Evolutionary conservation across 1,140 invertebrate genomes (phyloP), one percentile per base, ranked within the genome.

Genomic region (Phymastichus coffea): DNA sequence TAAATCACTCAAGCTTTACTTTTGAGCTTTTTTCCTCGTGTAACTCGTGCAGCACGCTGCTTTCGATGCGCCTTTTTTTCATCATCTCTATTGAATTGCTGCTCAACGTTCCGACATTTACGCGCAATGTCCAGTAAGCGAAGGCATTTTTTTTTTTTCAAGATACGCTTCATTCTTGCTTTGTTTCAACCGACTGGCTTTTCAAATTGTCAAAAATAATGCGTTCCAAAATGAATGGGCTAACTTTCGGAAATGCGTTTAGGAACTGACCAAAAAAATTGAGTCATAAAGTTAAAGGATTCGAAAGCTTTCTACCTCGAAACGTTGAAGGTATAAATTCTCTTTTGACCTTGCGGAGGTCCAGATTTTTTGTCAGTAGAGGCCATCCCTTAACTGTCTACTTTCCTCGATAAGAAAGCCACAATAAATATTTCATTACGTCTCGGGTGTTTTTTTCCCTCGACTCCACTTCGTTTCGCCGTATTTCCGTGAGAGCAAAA

Each of bases 231-330:
- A 40, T 12, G 55, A 25, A 30, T 19, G 35, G 25, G 37, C 43
- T 57, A 54, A 23, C 40, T 54, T 41, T 48, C 41, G 28, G 37
- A 56, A 56, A 46, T 25, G 15, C 47, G 53, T 37, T 26, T 35
- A 8, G 43, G n/a, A n/a, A n/a, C n/a, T n/a, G n/a, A 14, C 26
- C 44, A 56, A 37, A 47, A 56, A 56, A 35, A 14, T 56, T 46
- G 37, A 47, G 43, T 17, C 30, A 25, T 33, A 10, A 56, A 46
- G 15, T 33, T n/a, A n/a, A n/a, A n/a, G n/a, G n/a, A n/a, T n/a
- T n/a, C n/a, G n/a, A n/a, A n/a, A n/a, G n/a, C n/a, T n/a, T n/a
- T n/a, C n/a, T n/a, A n/a, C n/a, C n/a, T n/a, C n/a, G n/a, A 51
- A 23, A 43, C 26, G 25, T n/a, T 25, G 17, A 33, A 56, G 43